These are phyloP conservation scores for Caloenas nicobarica DNA, from an alignment of 2,113 vertebrate species.

Conservation along the genomic window DNA sequence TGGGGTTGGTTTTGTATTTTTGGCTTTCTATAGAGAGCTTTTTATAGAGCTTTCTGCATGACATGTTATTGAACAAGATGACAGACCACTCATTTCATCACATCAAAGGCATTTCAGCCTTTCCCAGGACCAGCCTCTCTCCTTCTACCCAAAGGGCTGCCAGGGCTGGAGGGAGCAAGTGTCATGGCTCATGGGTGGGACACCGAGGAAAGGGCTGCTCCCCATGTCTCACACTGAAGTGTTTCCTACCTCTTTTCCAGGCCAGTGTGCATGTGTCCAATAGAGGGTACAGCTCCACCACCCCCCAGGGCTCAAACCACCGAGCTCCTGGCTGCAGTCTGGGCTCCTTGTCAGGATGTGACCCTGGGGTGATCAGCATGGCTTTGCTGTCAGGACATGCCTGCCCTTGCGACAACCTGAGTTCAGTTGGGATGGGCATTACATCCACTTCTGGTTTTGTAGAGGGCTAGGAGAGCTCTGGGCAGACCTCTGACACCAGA, in stretches of 20 bases:
- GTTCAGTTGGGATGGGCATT: rapidly evolving
- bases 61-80: not conserved
- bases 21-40: not conserved
- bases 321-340: not conserved
- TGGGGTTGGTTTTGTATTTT: not conserved
- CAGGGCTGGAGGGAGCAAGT: not conserved
- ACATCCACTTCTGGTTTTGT: not conserved
- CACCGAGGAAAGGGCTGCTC: rapidly evolving
- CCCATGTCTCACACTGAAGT: rapidly evolving
- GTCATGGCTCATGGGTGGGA: not conserved
- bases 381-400: not conserved
- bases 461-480: not conserved
- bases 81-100: not conserved
- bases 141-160: not conserved
- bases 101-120: not conserved
- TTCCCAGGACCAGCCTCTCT: not conserved
- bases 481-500: not conserved
- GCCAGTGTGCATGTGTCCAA: rapidly evolving
- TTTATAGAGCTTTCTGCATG: not conserved
- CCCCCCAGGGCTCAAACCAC: not conserved
- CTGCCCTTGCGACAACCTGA: not conserved
- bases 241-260: not conserved
- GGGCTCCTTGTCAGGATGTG: not conserved
- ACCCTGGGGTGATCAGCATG: not conserved
- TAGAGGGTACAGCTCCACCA: rapidly evolving